Evolutionary conservation across 2,888 invertebrate species (phyloP), one percentile per base, ranked within the genome.

Genomic region (Smittia sp.): DNA sequence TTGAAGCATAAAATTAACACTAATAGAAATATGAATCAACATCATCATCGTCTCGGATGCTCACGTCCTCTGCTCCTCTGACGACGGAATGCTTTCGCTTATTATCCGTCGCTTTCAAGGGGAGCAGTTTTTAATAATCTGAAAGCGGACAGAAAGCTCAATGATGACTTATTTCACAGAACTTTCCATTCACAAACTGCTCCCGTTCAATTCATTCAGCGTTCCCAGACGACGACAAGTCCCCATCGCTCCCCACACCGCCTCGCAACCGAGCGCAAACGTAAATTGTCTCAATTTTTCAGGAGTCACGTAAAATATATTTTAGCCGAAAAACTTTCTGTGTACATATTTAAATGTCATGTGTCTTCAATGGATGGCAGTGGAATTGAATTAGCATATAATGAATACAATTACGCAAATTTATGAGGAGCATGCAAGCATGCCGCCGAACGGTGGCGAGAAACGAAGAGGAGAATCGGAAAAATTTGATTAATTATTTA

Each of bases 401-500:
- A 72, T 72, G 72, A 72, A 72, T 62, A 62, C 72, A 62, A 72
- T 72, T 72, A 72, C 72, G 72, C 39, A 39, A 72, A 72, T 72
- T 72, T 72, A 72, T 72, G 72, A 62, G 58, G 32, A 72, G 62
- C 72, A 72, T 72, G 72, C 72, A 72, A 54, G 72, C 72, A 62
- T 62, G 62, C 72, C 72, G 72, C 72, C 72, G 52, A 52, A 70
- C 72, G 54, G 54, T n/a, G 22, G 39, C 22, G 15, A 25, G 22
- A 27, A 22, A 72, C 15, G n/a, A 62, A 27, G 27, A 68, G 25
- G 41, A 54, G 69, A 70, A 70, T 70, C 54, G 46, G 69, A 52
- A 70, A 46, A 72, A 72, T 72, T 72, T 72, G 72, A 72, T 72
- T 72, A 72, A 72, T 72, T 72, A 72, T 72, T 72, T 72, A 72